These are phyloP conservation scores for Rhagium mordax DNA, from an alignment of 2,888 invertebrate genomes.

Conservation along the genomic window DNA sequence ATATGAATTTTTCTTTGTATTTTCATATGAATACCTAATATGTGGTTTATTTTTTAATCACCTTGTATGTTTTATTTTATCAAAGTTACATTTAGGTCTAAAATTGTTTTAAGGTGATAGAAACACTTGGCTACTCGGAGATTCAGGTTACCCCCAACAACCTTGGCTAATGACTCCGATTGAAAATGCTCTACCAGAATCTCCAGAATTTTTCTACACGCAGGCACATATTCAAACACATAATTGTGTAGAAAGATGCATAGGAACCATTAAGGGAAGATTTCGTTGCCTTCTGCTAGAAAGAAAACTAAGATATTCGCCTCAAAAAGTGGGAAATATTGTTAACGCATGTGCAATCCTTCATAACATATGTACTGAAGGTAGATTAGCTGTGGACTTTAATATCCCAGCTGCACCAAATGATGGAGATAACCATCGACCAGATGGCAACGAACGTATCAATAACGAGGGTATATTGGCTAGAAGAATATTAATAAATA, in stretches of 20 bases:
- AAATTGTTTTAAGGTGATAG: conserved; percentile 3
- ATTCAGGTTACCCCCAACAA: no score
- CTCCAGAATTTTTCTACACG: no score
- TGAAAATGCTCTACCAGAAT: no score
- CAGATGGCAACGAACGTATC: no score
- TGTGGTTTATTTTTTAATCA: not conserved
- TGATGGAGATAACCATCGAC: no score
- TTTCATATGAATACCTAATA: not conserved
- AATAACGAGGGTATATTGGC: no score
- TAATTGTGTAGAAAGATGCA: conserved; percentile 41
- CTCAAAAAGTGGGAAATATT: not conserved
- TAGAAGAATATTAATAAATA: no score
- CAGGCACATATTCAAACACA: conserved; percentile 38
- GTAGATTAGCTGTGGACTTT: no score
- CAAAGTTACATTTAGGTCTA: not conserved
- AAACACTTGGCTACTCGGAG: conserved; percentile 11
- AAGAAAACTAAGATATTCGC: not conserved
- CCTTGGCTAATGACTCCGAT: no score
- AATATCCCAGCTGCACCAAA: no score
- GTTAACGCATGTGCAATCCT: no score
- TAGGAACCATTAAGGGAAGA: conserved; percentile 38
- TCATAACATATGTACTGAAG: not conserved
- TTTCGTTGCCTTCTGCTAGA: conserved; percentile 38
- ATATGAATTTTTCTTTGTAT: conserved; percentile 24
- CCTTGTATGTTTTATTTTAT: no score